Evolutionary conservation across 2,888 invertebrate genomes (phyloP), one percentile per base, ranked within the genome.

Genomic region (Philereme vetulata): DNA sequence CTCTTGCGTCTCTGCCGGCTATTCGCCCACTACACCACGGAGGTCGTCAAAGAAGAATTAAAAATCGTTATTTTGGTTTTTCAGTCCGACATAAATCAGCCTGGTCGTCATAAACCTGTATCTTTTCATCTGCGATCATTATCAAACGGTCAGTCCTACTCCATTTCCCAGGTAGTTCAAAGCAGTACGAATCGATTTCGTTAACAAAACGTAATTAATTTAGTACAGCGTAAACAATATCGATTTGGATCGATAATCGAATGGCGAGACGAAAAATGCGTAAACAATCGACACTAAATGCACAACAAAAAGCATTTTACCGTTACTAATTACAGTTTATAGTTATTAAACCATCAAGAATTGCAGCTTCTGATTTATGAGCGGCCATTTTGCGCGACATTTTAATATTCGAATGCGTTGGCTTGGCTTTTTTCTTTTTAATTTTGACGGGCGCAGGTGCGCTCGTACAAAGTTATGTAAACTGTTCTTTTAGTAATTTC

Each of bases 301-400:
- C 72, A 69, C 76, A 80, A 73, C 65, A 70, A 67, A 85, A 56
- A 56, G 56, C 61, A 56, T 61, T 85, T 84, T 84, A 84, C 88
- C 86, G 83, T 88, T 80, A 82, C 87, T 90, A 91, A 91, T 90
- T 86, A 90, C 78, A 72, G 80, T 88, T 89, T 84, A 85, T 86
- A 85, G 85, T 88, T 88, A 87, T 86, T 88, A 89, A 82, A 81
- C 79, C 78, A 70, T 70, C 77, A 80, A 86, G 87, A 84, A 90
- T 88, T 86, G 82, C 84, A 73, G 80, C 80, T 78, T 80, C 82
- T 88, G 89, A 91, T 90, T 90, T 88, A 90, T 80, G 81, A 80
- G 72, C 73, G 57, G 85, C 89, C 87, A 88, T 88, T 84, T 88
- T 86, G 82, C 70, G 85, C 82, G 86, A 87, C 85, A 87, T 86